Evolutionary conservation across 2,888 invertebrate genomes (phyloP), one percentile per base, ranked within the genome.

Genomic region (Drosophila fungiperda): DNA sequence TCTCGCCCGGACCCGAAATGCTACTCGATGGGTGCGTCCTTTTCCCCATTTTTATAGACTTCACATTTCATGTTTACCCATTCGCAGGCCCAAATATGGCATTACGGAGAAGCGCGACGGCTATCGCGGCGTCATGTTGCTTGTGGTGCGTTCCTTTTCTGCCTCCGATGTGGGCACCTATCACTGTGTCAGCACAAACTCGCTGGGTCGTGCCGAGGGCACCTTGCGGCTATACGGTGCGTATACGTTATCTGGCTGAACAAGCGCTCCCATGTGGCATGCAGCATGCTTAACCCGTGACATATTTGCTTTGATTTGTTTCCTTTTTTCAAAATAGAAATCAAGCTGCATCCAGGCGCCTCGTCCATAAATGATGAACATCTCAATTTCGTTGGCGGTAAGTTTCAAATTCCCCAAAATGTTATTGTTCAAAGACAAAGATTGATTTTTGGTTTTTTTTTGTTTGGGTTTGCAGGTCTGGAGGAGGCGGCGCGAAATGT

Each of bases 161-260:
- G 92, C 92, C 81, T 93, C 94, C 55, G 95, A 96, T 91, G 94
- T 96, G 80, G 96, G 97, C 49, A 96, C 96, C 36, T 97, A 97
- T 94, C 96, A 96, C 92, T 97, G 97, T 88, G 94, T 95, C 73
- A 95, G 95, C 73, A 95, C 95, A 75, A 96, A 96, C 91, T 95
- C 95, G 53, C 93, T 96, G 72, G 96, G 96, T 62, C 94, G 94
- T 78, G 95, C 95, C 45, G 95, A 96, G 89, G 95, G 95, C 67
- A 95, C 95, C 32, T 93, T 96, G 71, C 93, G 95, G 88, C 93
- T 96, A 59, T 95, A 95, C 91, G 95, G 95, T 95, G 78, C 73
- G 89, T 90, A 82, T 82, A 73, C 80, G 67, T 75, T 68, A 79
- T 76, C 82, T 63, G 53, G 59, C 29, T 23, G 20, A 45, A 38